Evolutionary conservation across 2,888 invertebrate genomes (phyloP), one percentile per base, ranked within the genome.

Genomic region (Lathronympha strigana): DNA sequence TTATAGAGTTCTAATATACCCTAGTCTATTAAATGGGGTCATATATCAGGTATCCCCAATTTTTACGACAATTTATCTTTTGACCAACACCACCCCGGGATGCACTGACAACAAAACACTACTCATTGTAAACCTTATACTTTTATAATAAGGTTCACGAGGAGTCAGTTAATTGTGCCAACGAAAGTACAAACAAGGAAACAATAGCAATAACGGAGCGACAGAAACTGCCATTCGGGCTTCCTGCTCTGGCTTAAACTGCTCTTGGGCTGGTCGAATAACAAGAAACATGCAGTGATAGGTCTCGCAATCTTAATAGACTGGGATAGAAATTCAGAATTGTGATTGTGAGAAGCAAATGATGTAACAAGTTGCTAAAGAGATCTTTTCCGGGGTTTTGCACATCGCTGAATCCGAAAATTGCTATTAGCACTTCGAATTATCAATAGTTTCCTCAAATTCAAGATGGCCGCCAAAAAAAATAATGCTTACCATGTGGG

Each of bases 151-250:
- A 21, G 13, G 19, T 13, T 21, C 19, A 43, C 11, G 1, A 15
- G 9, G 19, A 11, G 11, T 11, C 3, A 8, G 19, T 43, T 9
- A 43, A 43, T 0, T 43, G 19, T 43, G 43, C 21, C 11, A 19
- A 9, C 6, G 43, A 19, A 11, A 11, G 43, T 72, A 73, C 77
- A 83, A 84, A 84, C 80, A 84, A 78, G 81, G 81, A 84, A 86
- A 80, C 79, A 76, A 77, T 79, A 78, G 73, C 77, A 72, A 75
- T 86, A 86, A 86, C 82, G 76, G 73, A 77, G 72, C 79, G 78
- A 75, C 82, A 77, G 79, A 81, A 83, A 82, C 74, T 80, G 78
- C 76, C 77, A 75, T 82, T 82, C 75, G 77, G 72, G 78, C 73
- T 86, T 86, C 86, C 86, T 81, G 82, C 77, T 77, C 75, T 71